Conservation (phyloP, 2,888 invertebrate species). For the Zaprionus bogoriensis region DNA sequence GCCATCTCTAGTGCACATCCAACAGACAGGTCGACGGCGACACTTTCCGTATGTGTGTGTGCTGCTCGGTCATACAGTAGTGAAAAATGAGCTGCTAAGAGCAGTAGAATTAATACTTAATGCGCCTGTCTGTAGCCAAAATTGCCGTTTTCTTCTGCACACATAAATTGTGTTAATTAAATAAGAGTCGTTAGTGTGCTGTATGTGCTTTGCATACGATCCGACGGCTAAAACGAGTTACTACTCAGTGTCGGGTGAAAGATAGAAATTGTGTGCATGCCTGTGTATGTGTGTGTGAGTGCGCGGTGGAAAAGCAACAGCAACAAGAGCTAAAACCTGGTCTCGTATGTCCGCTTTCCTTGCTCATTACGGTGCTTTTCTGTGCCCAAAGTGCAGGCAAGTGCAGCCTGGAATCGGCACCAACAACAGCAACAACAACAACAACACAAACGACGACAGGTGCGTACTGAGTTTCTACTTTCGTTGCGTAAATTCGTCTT, state of each 20-base stretch:
- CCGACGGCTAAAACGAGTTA: slow-evolving; percentile 62
- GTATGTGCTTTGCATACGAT: slow-evolving; percentile 9
- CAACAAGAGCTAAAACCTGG: slow-evolving; percentile 45
- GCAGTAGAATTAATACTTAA: slow-evolving; percentile 38
- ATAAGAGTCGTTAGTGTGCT: slow-evolving; percentile 20
- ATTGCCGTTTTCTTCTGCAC: slow-evolving; percentile 15
- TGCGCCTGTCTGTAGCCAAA: slow-evolving; percentile 22
- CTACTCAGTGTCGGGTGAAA: slow-evolving; percentile 63
- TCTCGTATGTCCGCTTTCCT: slow-evolving; percentile 78
- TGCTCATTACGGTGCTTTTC: slow-evolving; percentile 69
- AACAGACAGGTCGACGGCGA: slow-evolving; percentile 44
- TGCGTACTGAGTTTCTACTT: slow-evolving; percentile 64
- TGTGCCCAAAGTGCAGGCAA: slow-evolving; percentile 54
- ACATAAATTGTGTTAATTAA: slow-evolving; percentile 39
- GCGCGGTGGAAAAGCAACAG: slow-evolving; percentile 38
- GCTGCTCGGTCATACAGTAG: slow-evolving; percentile 34
- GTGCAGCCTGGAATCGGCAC: slow-evolving; percentile 47
- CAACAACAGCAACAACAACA: slow-evolving; percentile 3
- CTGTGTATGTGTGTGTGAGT: slow-evolving; percentile 20
- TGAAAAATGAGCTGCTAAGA: slow-evolving; percentile 55
- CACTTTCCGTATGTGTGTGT: slow-evolving; percentile 31
- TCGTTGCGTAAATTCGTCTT: slow-evolving; percentile 56
- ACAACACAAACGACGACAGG: slow-evolving; percentile 45
- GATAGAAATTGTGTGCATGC: slow-evolving; percentile 65
- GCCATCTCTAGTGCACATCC: slow-evolving; percentile 42